phyloP scores from a whole-genome alignment of 2,797 vertebrate genomes.

The Lacerta viridis region DNA sequence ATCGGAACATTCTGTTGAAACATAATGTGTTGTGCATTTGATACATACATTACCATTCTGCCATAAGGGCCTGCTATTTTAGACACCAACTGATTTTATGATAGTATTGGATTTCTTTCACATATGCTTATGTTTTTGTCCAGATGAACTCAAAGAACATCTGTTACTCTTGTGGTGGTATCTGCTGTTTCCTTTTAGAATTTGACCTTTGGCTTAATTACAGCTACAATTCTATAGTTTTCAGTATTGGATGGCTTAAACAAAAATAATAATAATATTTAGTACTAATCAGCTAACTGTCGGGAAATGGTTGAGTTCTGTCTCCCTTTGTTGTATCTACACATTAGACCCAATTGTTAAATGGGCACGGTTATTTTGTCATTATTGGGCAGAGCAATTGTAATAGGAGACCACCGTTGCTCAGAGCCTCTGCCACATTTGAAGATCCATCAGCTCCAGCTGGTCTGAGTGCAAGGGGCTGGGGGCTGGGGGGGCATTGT shows the following conservation, averaged over 20 bases:
- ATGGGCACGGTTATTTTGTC: constrained; percentile 30
- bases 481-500: too few relatives aligned
- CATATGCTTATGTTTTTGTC: constrained; percentile 87
- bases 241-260: constrained; percentile 53
- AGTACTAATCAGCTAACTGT: constrained; percentile 44
- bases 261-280: constrained; percentile 42
- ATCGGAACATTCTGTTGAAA: constrained; percentile 74
- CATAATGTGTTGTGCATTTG: constrained; percentile 82
- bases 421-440: too few relatives aligned
- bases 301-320: constrained; percentile 42
- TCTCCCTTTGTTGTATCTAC: not conserved
- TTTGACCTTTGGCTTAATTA: constrained; percentile 72
- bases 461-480: too few relatives aligned
- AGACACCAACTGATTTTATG: constrained; percentile 82
- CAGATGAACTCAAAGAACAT: constrained; percentile 85
- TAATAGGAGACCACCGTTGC: too few relatives aligned
- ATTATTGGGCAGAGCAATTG: too few relatives aligned
- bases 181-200: constrained; percentile 82
- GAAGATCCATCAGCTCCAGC: too few relatives aligned
- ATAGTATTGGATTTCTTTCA: constrained; percentile 86
- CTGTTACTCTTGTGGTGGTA: constrained; percentile 83
- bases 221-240: constrained; percentile 64
- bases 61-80: constrained; percentile 85
- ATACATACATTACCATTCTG: constrained; percentile 80
- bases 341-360: constrained; percentile 34